Conservation (phyloP, 2,113 vertebrate species). For the Daubentonia madagascariensis region DNA sequence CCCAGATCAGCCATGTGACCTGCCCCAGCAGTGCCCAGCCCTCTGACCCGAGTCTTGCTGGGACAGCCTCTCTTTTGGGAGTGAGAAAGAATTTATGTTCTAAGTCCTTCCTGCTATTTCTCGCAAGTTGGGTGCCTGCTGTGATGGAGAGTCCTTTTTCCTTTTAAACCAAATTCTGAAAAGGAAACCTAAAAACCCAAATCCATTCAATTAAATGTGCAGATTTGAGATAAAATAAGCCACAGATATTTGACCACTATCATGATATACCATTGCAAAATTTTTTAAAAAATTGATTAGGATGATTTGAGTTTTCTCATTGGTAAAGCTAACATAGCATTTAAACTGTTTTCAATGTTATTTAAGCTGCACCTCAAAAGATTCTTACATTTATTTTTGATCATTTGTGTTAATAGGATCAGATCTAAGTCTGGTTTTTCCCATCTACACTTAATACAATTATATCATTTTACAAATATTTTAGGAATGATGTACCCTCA, state of each 20-base stretch:
- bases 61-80: constrained; percentile 9
- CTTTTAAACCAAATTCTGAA: background rate
- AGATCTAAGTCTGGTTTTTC: background rate
- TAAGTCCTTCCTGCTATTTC: constrained; percentile 22
- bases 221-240: background rate
- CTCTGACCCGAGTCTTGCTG: constrained; percentile 10
- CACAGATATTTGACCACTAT: background rate
- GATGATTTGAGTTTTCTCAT: constrained; percentile 22
- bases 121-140: constrained; percentile 25
- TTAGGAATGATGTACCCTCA: background rate
- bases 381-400: background rate
- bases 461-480: constrained; percentile 22
- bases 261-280: background rate
- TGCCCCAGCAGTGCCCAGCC: background rate
- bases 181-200: constrained; percentile 38
- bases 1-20: constrained; percentile 29
- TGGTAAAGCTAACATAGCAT: background rate
- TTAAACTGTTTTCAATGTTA: constrained; percentile 12
- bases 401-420: background rate
- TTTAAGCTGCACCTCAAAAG: background rate
- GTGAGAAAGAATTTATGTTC: constrained; percentile 1
- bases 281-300: background rate
- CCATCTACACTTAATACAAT: background rate
- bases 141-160: background rate
- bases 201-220: background rate